Base-by-base conservation (phyloP, 2,797 vertebrate species). In the Pelochelys cantorii region DNA sequence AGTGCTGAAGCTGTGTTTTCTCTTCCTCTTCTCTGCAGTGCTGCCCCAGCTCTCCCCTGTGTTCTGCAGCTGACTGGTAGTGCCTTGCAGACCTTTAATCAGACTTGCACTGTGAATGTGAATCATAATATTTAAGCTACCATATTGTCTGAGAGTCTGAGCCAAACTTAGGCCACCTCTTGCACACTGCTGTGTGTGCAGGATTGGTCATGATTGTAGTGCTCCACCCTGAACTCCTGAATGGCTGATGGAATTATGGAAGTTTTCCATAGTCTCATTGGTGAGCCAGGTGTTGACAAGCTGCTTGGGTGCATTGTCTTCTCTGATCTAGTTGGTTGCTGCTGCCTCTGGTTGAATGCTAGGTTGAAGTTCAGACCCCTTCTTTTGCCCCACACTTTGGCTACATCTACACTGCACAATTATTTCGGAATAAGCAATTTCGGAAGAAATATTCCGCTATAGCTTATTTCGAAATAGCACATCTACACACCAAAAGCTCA, bases 281-380 rank as follows among this genome's bases (percentile, higher is more conserved):
- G 0, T 5, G 3, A 3, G 23, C 0, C 0, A 22, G 0, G 13
- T 52, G 5, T 23, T 34, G 48, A 29, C 7, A 52, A 48, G n/a
- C 2, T 86, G 10, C 37, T 7, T 81, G 59, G 77, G 59, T 23
- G 68, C 7, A n/a, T 56, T 59, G 88, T 27, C 42, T 60, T 54
- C 55, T 84, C 71, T 83, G n/a, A 18, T 71, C 18, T 71, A 37
- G n/a, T 20, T 71, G 14, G 20, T 71, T 71, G 34, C 34, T 71
- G 68, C 10, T 18, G 18, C 65, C 60, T 37, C 23, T 78, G 4
- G 13, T 48, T 11, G 56, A 42, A 82, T 82, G 65, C 14, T 17
- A 60, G 56, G 18, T 37, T n/a, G 20, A 85, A 59, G 8, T 57
- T 17, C 55, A 59, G 17, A 59, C 31, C 29, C 20, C 27, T 57